Base-by-base conservation (phyloP, 2,797 vertebrate genomes). In the Oryzias sinensis region DNA sequence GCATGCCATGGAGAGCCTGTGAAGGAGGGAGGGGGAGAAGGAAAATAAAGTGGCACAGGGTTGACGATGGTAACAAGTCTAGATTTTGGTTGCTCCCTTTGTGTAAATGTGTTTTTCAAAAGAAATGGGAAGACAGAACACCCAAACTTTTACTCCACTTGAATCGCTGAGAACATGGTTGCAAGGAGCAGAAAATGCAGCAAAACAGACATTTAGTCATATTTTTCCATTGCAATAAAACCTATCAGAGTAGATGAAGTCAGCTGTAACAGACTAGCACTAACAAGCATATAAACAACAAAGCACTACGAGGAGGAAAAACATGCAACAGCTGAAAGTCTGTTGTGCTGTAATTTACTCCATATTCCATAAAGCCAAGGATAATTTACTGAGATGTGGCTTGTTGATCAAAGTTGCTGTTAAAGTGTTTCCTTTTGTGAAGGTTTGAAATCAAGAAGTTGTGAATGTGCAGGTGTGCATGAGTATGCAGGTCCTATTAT, bases 141-240 rank as follows among this genome's bases (percentile, higher is more conserved):
- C 60, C 43, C 71, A 52, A 69, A 65, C 77, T 67, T 61, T 77
- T 72, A 85, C 50, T 65, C 81, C 57, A 49, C 65, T 67, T 71
- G 72, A 64, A 72, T 40, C 50, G 43, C 49, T 7, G 16, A 55
- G 58, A 68, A 64, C 37, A 24, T 49, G 45, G 56, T 53, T 9
- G 14, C 20, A 14, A 27, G 17, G 61, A 63, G 58, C 57, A 53
- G 74, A 59, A 62, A 50, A 57, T 58, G 57, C 54, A 59, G 63
- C 49, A 42, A 37, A 49, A 42, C 9, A 49, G 56, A 60, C 59
- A 43, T 65, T 43, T 56, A 64, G 67, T 37, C 20, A 37, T 62
- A 24, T 53, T 59, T 42, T 62, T 33, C 27, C 27, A 59, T 44
- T n/a, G 49, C 45, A 65, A 50, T 77, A 74, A 82, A 82, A 75